Evolutionary conservation across 64 coral and sea anemone species (phyloP), one percentile per base, ranked within the genome.

Genomic region (Porites lutea): DNA sequence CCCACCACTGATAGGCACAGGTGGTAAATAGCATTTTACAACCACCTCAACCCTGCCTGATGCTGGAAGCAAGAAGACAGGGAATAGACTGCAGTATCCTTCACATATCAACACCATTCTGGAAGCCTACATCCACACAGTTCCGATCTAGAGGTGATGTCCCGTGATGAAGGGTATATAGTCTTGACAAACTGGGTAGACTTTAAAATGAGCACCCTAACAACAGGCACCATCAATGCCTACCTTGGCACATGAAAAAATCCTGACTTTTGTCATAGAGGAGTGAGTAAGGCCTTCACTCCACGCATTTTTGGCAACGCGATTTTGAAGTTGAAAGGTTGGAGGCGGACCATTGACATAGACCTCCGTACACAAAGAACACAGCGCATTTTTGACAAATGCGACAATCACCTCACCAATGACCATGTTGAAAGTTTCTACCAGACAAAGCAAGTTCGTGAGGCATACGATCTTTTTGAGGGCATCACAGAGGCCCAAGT

Each of bases 151-250:
- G 27, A 37, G 27, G 27, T 37, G 27, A 37, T 37, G 27, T 37
- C 27, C 27, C 27, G 1, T 37, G 0, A 37, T 37, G 77, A 79
- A 13, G 77, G 77, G 4, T 10, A 79, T 5, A 79, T 79, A 4
- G 77, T 79, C 3, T 79, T n/a, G 77, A 79, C 51, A n/a, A 7
- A 79, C 14, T 79, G 14, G 15, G 52, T 79, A 6, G 16, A 79
- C 59, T 12, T 8, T 4, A 79, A 57, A 59, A 8, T 79, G 13
- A 1, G 10, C 22, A 14, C 2, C 18, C 12, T 16, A 11, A 79
- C 59, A 59, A 7, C 19, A 10, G 52, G 77, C 1, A 79, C 77
- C 3, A 13, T 79, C 4, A 19, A 21, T 58, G 14, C 14, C 15
- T 79, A 79, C 27, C 10, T 79, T 9, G 77, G 77, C 21, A 21